Conservation (phyloP, 2,113 vertebrate genomes). For the Pseudolaguvia tuberculata region DNA sequence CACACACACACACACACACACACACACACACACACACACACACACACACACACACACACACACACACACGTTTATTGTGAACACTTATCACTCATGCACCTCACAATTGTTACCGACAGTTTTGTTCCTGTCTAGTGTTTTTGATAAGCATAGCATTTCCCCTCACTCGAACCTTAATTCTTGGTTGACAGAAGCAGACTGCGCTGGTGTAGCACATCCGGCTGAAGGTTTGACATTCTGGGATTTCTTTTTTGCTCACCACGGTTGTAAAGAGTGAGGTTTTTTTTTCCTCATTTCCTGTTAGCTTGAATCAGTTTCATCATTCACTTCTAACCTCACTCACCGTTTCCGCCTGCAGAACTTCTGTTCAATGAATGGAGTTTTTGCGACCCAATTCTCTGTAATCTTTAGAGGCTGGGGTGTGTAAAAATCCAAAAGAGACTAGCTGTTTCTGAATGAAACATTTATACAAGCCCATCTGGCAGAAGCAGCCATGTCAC, state of each 20-base stretch:
- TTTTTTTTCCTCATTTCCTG: neutral
- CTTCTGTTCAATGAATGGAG: neutral
- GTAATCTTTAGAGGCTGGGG: neutral
- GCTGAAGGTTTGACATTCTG: neutral
- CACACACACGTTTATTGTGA: slow-evolving; percentile 1
- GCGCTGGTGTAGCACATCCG: neutral
- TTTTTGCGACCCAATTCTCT: neutral
- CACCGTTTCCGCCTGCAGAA: neutral
- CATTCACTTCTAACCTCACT: neutral
- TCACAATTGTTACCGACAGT: neutral
- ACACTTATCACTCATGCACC: neutral
- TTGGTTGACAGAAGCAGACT: neutral
- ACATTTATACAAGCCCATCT: neutral
- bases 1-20: no score
- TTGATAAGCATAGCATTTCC: neutral
- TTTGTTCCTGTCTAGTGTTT: neutral
- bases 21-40: no score
- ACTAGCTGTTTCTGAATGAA: neutral
- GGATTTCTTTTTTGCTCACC: slow-evolving; percentile 8
- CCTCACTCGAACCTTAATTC: neutral
- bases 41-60: neutral
- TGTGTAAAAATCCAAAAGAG: neutral
- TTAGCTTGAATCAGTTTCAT: neutral
- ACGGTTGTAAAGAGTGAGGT: slow-evolving; percentile 11
- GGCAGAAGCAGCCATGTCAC: neutral